These are phyloP conservation scores for Ianthella basta DNA, from an alignment of 37 sponge, comb jelly and placozoan species.

Conservation along the genomic window DNA sequence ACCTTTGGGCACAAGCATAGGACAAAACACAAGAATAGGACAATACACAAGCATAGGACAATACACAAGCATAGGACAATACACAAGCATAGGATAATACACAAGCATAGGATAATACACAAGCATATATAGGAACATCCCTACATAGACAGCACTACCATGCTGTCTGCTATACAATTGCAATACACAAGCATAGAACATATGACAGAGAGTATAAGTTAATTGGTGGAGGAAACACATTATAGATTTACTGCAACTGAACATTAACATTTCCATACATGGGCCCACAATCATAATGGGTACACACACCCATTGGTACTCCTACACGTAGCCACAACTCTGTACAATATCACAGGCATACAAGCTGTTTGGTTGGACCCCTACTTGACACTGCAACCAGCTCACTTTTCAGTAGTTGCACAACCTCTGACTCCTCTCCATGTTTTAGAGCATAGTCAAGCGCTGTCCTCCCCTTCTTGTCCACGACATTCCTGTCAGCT, in stretches of 20 bases:
- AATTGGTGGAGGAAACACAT: too few species aligned
- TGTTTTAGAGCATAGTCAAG: conserved; percentile 8
- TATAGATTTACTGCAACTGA: too few species aligned
- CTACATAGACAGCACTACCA: neutral
- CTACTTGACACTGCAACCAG: too few species aligned
- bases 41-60: neutral
- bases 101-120: too few species aligned
- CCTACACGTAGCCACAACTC: neutral
- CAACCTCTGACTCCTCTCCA: conserved; percentile 8
- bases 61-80: too few species aligned
- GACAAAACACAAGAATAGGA: neutral
- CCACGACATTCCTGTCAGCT: neutral
- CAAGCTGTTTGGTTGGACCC: neutral
- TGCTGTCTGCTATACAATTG: too few species aligned
- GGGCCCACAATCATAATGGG: too few species aligned
- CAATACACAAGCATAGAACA: neutral
- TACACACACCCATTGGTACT: conserved; percentile 10
- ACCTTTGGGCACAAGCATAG: too few species aligned
- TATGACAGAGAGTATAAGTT: too few species aligned
- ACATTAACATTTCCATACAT: too few species aligned
- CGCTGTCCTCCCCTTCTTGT: neutral
- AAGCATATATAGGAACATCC: neutral
- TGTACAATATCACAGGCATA: conserved; percentile 1
- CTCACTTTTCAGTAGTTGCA: conserved; percentile 2
- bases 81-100: too few species aligned